Evolutionary conservation across 2,113 vertebrate species (phyloP).

Genomic region (Verasper variegatus): DNA sequence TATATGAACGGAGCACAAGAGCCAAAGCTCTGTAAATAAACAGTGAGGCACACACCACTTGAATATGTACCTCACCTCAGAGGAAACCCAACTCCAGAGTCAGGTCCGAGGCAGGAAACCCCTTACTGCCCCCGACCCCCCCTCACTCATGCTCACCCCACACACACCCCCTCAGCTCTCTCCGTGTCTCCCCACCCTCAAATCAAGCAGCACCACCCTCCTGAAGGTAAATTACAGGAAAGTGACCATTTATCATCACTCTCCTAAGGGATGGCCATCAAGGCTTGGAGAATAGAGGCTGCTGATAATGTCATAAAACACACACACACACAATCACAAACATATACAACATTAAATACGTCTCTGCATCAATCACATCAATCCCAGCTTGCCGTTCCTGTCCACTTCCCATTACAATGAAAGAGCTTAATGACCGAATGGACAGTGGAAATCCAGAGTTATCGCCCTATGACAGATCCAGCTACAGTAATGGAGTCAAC

Average conservation of each 20-base stretch:
- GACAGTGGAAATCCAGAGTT: conserved; percentile 29
- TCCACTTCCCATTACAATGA: conserved; percentile 25
- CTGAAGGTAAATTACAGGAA: conserved; percentile 76
- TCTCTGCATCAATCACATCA: conserved; percentile 30
- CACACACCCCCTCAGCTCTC: not conserved
- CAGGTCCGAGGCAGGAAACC: conserved; percentile 66
- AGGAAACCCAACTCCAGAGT: conserved; percentile 68
- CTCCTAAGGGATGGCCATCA: conserved; percentile 49
- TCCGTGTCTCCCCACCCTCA: conserved; percentile 65
- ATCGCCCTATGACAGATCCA: conserved; percentile 12
- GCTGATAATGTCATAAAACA: conserved; percentile 30
- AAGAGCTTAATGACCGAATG: conserved; percentile 19
- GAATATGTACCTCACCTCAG: conserved; percentile 51
- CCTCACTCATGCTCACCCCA: not conserved
- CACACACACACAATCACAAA: not conserved
- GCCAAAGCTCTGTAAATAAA: conserved; percentile 76
- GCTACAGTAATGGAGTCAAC: not conserved
- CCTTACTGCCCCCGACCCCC: not conserved
- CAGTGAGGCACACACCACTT: conserved; percentile 51
- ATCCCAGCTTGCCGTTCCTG: conserved; percentile 18
- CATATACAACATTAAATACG: conserved; percentile 5
- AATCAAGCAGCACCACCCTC: conserved; percentile 52
- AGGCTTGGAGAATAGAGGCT: conserved; percentile 37
- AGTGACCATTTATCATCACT: conserved; percentile 68
- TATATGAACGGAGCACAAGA: conserved; percentile 43